Percentiles rank a stretch among this genome's conserved stretches.
Conservation (phyloP, 1,140 invertebrate species). For the Tetramorium parvispinum region DNA sequence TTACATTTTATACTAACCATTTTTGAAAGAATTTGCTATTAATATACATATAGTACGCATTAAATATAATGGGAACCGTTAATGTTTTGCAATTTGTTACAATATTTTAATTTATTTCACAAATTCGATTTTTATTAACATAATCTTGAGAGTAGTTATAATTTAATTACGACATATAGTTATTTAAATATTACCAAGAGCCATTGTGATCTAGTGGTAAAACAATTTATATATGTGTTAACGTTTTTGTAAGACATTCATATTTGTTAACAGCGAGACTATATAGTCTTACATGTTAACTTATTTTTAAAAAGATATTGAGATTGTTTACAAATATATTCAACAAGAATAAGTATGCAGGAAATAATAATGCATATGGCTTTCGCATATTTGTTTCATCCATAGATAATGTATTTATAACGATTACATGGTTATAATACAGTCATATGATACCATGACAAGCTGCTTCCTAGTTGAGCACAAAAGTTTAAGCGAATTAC, state of each 20-base stretch:
- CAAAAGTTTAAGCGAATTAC: conserved; percentile 44
- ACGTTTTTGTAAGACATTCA: conserved; percentile 43
- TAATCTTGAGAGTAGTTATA: conserved; percentile 45
- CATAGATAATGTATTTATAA: conserved; percentile 63
- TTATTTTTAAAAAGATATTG: conserved; percentile 60
- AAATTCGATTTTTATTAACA: conserved; percentile 31
- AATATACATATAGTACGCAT: conserved; percentile 29
- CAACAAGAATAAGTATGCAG: conserved; percentile 34
- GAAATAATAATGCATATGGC: conserved; percentile 25
- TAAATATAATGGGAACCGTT: conserved; percentile 37
- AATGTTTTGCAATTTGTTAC: conserved; percentile 41
- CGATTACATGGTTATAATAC: conserved; percentile 1
- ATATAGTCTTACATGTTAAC: conserved; percentile 60
- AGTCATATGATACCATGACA: conserved; percentile 49
- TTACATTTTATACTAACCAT: conserved; percentile 62
- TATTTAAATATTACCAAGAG: conserved; percentile 65
- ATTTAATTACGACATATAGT: conserved; percentile 40
- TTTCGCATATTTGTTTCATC: conserved; percentile 20
- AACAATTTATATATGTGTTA: conserved; percentile 63
- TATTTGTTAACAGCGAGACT: conserved; percentile 53
- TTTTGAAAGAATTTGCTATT: conserved; percentile 46
- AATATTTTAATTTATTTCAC: conserved; percentile 45
- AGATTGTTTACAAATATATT: conserved; percentile 49
- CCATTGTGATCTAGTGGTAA: conserved; percentile 68
- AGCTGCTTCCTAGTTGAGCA: conserved; percentile 53